Evolutionary conservation across 1,140 invertebrate species (phyloP).

Genomic region (Caenorhabditis elegans): DNA sequence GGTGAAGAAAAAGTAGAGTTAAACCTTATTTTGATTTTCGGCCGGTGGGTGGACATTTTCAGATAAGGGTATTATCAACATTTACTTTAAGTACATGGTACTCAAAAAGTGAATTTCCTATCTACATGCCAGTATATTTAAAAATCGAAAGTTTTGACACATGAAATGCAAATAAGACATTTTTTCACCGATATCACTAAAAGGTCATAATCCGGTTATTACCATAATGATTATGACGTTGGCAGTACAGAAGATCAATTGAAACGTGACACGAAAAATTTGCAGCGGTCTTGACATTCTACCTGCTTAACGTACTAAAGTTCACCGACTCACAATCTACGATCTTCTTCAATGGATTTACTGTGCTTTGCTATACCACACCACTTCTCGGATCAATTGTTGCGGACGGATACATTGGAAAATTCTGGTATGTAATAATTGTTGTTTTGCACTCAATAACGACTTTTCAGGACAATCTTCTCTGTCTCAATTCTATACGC

Average conservation of each 20-base stretch:
- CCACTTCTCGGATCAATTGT: slow-evolving; percentile 83
- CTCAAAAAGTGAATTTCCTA: background rate
- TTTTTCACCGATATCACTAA: background rate
- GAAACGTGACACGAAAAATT: background rate
- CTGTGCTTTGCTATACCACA: slow-evolving; percentile 80
- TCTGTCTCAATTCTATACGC: slow-evolving; percentile 75
- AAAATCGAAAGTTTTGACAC: background rate
- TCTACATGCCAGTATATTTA: background rate
- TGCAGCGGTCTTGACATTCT: slow-evolving; percentile 81
- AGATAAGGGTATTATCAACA: background rate
- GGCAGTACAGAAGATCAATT: background rate
- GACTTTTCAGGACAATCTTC: slow-evolving; percentile 67
- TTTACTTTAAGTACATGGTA: background rate
- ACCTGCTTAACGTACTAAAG: slow-evolving; percentile 74
- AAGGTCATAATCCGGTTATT: background rate
- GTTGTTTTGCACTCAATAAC: background rate
- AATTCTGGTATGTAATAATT: slow-evolving; percentile 73
- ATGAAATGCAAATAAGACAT: background rate
- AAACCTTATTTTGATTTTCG: too few species aligned
- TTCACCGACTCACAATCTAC: slow-evolving; percentile 60
- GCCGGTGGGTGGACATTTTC: background rate
- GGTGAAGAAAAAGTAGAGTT: too few species aligned
- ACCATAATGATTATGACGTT: background rate
- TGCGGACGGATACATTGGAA: slow-evolving; percentile 83
- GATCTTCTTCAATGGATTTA: slow-evolving; percentile 73